A percentile compares a stretch with the other conserved stretches of the same genome.
Evolutionary conservation across 2,797 vertebrate genomes (phyloP).

Genomic region (Chiroxiphia lanceolata): DNA sequence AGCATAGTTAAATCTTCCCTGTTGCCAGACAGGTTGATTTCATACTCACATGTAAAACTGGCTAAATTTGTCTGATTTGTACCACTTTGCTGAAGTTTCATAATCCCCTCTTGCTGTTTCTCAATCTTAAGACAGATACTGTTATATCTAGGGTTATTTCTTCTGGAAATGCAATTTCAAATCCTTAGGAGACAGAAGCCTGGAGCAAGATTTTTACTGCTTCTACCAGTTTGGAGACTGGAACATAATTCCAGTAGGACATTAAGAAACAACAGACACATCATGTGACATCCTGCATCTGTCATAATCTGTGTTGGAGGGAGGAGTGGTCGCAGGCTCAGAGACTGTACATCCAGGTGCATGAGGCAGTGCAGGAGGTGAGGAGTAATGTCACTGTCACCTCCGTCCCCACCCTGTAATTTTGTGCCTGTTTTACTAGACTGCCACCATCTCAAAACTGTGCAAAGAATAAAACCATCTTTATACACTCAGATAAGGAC

Average conservation of each 20-base stretch:
- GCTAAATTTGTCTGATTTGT: not conserved
- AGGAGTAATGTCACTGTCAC: fast-evolving
- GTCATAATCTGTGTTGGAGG: not conserved
- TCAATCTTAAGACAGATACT: not conserved
- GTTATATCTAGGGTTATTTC: not conserved
- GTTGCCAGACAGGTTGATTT: not conserved
- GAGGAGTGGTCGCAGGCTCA: not conserved
- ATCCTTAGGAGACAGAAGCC: not conserved
- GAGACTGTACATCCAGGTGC: fast-evolving
- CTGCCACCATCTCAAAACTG: not conserved
- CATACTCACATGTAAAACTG: not conserved
- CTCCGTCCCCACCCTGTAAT: not conserved
- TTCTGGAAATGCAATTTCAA: not conserved
- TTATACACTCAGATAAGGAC: not conserved
- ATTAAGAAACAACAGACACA: not conserved
- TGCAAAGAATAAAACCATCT: not conserved
- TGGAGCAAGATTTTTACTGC: not conserved
- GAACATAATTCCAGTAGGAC: not conserved
- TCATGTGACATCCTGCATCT: not conserved
- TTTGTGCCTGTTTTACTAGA: not conserved
- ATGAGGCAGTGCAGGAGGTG: fast-evolving
- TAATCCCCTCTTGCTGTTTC: not conserved
- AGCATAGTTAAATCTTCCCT: not conserved
- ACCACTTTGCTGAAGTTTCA: not conserved
- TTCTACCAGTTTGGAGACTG: not conserved